Percentiles rank a stretch among this genome's conserved stretches.
Evolutionary conservation across 2,888 invertebrate species (phyloP).

Genomic region (Paralinhomoeus sp.): DNA sequence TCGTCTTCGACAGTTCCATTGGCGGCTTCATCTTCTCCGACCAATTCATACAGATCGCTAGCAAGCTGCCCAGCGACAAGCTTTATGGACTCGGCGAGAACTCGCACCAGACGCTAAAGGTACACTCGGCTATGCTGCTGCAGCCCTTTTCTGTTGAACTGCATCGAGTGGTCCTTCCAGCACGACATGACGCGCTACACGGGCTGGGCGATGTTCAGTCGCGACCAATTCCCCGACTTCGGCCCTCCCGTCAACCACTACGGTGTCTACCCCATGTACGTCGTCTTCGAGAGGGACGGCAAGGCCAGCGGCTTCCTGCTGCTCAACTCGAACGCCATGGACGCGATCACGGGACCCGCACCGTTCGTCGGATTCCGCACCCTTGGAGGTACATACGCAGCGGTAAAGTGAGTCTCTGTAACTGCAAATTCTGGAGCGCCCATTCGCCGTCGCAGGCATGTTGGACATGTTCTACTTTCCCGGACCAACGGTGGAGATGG

Average conservation of each 20-base stretch:
- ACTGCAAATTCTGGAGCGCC: too few relatives aligned
- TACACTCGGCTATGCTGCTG: slow-evolving; percentile 1
- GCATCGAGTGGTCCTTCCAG: slow-evolving; percentile 6
- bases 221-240: slow-evolving; percentile 14
- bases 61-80: slow-evolving; percentile 15
- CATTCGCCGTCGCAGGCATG: slow-evolving; percentile 25
- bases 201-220: slow-evolving; percentile 18
- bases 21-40: too few relatives aligned
- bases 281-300: slow-evolving; percentile 16
- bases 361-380: too few relatives aligned
- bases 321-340: not conserved
- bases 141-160: too few relatives aligned
- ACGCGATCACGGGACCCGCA: too few relatives aligned
- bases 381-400: too few relatives aligned
- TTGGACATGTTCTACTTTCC: slow-evolving; percentile 27
- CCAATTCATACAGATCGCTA: too few relatives aligned
- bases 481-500: slow-evolving; percentile 25
- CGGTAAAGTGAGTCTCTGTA: too few relatives aligned
- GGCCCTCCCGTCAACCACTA: slow-evolving; percentile 15
- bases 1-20: too few relatives aligned
- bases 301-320: slow-evolving; percentile 14
- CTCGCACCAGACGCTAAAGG: slow-evolving; percentile 16
- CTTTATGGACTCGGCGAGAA: slow-evolving; percentile 23
- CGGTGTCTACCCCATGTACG: slow-evolving; percentile 21
- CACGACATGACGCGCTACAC: slow-evolving; percentile 16